Evolutionary conservation across 2,888 invertebrate genomes (phyloP).

Genomic region (Conus canariensis): DNA sequence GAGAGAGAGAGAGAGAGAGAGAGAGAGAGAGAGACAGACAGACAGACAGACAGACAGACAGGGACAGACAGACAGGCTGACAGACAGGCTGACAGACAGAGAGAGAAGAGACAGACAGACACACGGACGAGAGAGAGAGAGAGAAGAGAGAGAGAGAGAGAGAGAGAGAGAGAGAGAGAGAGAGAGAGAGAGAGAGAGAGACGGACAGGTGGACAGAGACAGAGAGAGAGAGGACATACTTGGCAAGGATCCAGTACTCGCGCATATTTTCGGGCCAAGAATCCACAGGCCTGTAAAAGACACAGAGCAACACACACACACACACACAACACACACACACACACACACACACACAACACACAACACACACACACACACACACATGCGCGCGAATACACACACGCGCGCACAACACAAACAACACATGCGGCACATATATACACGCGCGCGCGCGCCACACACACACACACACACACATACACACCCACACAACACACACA

Average conservation of each 20-base stretch:
- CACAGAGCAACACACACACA: background rate
- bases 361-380: background rate
- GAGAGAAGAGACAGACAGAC: background rate
- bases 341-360: background rate
- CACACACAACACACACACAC: background rate
- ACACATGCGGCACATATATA: too few relatives aligned
- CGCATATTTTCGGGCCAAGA: background rate
- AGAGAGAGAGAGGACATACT: background rate
- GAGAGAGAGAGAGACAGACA: background rate
- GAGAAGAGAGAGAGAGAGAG: conserved; percentile 22
- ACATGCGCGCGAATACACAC: conserved; percentile 6
- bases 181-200: background rate
- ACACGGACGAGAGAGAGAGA: too few relatives aligned
- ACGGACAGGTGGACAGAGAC: background rate
- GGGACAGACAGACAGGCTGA: background rate
- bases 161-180: background rate
- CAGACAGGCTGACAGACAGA: conserved; percentile 13
- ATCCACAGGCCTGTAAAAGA: background rate
- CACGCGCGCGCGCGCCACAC: conserved; percentile 23
- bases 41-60: background rate
- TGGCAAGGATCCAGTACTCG: background rate
- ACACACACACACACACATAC: conserved; percentile 28
- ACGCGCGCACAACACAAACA: too few relatives aligned
- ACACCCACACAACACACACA: conserved; percentile 7
- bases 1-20: background rate